A percentile compares a stretch with the other conserved stretches of the same genome.
Conservation (phyloP, 2,113 vertebrate genomes). For the Varanus salvator region DNA sequence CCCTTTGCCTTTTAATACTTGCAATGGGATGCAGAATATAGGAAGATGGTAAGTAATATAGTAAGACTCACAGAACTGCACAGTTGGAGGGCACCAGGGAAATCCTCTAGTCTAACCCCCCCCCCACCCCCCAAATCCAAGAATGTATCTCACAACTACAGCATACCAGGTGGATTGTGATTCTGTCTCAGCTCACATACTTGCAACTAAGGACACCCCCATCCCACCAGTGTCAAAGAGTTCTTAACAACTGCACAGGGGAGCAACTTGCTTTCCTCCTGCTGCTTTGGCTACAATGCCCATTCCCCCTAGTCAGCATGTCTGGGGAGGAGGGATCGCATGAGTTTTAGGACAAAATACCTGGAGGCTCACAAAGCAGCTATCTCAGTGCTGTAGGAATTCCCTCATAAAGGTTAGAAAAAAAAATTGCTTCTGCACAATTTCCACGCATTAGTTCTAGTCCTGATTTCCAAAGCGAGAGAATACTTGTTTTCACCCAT, state of each 20-base stretch:
- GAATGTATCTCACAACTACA: too few relatives aligned
- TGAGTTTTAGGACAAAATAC: background rate
- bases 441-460: background rate
- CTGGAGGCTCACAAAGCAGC: background rate
- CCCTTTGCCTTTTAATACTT: background rate
- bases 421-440: background rate
- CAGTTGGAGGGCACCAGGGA: background rate
- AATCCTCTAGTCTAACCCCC: background rate
- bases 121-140: too few relatives aligned
- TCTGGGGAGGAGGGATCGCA: background rate
- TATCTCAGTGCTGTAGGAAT: background rate
- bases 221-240: too few relatives aligned
- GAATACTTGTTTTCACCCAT: background rate
- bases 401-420: background rate
- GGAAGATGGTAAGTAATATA: too few relatives aligned
- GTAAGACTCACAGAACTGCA: background rate
- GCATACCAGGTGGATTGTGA: too few relatives aligned
- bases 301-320: background rate
- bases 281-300: background rate
- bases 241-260: too few relatives aligned
- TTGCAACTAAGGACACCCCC: too few relatives aligned
- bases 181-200: too few relatives aligned
- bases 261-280: background rate
- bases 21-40: background rate
- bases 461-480: background rate